Evolutionary conservation across 2,797 vertebrate species (phyloP), one percentile per base, ranked within the genome.

Genomic region (Manis pentadactyla): DNA sequence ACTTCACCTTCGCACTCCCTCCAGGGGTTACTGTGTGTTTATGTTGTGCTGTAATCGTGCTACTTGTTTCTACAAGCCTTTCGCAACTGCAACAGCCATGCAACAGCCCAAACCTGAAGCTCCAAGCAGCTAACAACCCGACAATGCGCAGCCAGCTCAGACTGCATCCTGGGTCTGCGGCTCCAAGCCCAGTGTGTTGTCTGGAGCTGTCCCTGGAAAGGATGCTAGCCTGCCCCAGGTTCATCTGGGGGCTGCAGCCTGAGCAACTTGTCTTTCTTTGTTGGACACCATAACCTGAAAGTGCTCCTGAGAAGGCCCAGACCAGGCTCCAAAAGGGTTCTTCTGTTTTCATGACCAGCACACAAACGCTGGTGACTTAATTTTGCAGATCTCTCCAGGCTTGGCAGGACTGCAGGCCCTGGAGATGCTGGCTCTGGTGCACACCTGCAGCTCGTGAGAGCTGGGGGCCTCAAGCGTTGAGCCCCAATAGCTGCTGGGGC

Each of bases 81-180:
- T 46, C 8, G 42, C 42, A 46, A 46, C 42, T 46, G 42, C 42
- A 46, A 46, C 42, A 46, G 42, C 42, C 42, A 46, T 10, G 8
- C 10, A 10, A 46, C 42, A 46, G 42, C 34, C 39, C 6, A 64
- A 34, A 55, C 11, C 2, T 10, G n/a, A 37, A 21, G 34, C 53
- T 94, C 68, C 42, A 3, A n/a, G 21, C 46, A 39, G n/a, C 31
- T 64, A 46, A 46, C 42, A 8, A 46, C 42, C 10, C 5, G 7
- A 57, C 1, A 7, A 8, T 15, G 39, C 42, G 4, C 29, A 57
- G 53, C n/a, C 1, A 55, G 19, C 1, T 15, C 2, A 77, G 61
- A 21, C 7, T 5, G 12, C 13, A 21, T 1, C 13, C 14, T 0
- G 3, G 15, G 2, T 34, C 31, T 46, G 57, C 51, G 0, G 6